Conservation (phyloP, 1,140 invertebrate species). For the Oryctes rhinoceros region DNA sequence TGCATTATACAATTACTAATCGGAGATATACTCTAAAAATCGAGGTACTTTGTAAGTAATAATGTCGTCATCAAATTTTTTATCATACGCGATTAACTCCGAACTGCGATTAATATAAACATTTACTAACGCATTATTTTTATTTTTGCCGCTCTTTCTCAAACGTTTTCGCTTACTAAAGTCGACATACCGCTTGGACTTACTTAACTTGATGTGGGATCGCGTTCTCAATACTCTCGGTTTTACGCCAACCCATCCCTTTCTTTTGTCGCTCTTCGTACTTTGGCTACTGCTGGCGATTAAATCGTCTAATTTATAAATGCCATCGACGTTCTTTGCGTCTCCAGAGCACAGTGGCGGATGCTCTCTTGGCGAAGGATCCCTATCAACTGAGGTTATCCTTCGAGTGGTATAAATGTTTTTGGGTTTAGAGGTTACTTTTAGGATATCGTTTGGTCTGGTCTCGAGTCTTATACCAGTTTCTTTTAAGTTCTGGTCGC, state of each 20-base stretch:
- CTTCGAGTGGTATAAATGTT: constrained; percentile 28
- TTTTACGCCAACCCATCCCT: not conserved
- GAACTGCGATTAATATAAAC: not conserved
- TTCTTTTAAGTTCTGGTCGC: not conserved
- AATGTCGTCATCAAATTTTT: constrained; percentile 12
- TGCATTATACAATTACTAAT: not conserved
- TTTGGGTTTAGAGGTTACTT: constrained; percentile 13
- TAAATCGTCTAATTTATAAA: constrained; percentile 31
- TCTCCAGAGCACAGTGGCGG: constrained; percentile 3
- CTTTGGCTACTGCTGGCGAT: not conserved
- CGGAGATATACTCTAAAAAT: constrained; percentile 5
- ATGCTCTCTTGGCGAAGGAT: not conserved
- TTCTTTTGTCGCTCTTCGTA: not conserved
- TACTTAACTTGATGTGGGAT: constrained; percentile 6
- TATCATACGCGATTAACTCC: constrained; percentile 14
- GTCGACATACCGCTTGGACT: constrained; percentile 12
- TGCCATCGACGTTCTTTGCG: no score
- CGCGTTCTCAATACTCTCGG: not conserved
- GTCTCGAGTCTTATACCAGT: not conserved
- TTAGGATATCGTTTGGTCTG: not conserved
- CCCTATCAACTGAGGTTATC: not conserved
- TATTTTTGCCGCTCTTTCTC: constrained; percentile 2
- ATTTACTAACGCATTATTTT: constrained; percentile 6
- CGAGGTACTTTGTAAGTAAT: constrained; percentile 11
- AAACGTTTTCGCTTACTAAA: constrained; percentile 11